These are phyloP conservation scores for Passerina amoena DNA, from an alignment of 2,113 vertebrate genomes.

Conservation along the genomic window DNA sequence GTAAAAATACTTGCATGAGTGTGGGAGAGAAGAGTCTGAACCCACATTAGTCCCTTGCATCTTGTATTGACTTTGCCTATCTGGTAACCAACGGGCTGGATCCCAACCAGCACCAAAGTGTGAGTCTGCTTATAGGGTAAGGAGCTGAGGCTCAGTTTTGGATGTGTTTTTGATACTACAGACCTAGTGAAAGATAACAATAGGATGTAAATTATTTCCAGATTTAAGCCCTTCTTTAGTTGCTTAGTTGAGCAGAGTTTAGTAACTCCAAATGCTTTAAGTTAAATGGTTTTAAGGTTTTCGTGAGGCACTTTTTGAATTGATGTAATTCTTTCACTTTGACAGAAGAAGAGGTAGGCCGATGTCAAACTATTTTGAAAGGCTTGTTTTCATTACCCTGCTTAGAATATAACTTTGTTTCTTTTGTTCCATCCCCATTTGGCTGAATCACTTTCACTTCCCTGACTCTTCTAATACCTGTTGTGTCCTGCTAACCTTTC, in stretches of 20 bases:
- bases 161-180: not conserved
- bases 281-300: not conserved
- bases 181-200: not conserved
- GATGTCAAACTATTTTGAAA: not conserved
- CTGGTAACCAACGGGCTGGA: not conserved
- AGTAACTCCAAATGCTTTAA: not conserved
- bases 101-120: not conserved
- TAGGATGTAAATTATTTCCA: not conserved
- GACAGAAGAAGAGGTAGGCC: not conserved
- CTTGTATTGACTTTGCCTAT: not conserved
- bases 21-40: not conserved
- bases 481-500: slow-evolving; percentile 13
- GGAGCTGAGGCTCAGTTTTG: not conserved
- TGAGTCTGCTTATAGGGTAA: not conserved
- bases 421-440: not conserved
- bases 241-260: not conserved
- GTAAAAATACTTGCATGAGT: not conserved
- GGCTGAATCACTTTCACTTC: not conserved
- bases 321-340: not conserved
- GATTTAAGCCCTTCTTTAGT: not conserved
- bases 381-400: not conserved
- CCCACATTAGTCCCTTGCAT: not conserved
- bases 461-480: not conserved
- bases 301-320: not conserved
- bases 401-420: not conserved